Evolutionary conservation across 2,888 invertebrate species (phyloP).

Genomic region (Cheilosia grossa): DNA sequence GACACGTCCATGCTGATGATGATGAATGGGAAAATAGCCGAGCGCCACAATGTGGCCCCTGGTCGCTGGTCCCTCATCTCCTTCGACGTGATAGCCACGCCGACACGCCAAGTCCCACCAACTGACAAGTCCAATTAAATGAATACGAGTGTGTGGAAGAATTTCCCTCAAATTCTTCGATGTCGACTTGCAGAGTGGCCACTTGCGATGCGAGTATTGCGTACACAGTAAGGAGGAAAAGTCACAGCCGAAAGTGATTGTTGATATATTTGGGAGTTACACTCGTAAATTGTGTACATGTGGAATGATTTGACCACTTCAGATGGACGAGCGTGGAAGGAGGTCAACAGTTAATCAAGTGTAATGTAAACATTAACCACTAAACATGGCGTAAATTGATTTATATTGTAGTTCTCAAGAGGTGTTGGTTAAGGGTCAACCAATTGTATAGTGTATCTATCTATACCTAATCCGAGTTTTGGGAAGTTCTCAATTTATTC

Average conservation of each 20-base stretch:
- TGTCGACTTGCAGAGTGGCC: constrained; percentile 50
- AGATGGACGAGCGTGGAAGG: constrained; percentile 39
- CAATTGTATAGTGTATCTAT: constrained; percentile 33
- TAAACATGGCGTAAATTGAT: constrained; percentile 55
- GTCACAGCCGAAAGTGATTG: constrained; percentile 64
- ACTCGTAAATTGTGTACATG: constrained; percentile 41
- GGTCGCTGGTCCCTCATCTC: constrained; percentile 5
- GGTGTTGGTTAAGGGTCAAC: constrained; percentile 55
- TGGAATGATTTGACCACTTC: constrained; percentile 66
- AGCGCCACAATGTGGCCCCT: constrained; percentile 62
- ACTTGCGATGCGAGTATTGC: constrained; percentile 50
- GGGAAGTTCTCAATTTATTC: constrained; percentile 68
- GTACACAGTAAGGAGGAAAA: constrained; percentile 32
- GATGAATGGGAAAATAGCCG: constrained; percentile 64
- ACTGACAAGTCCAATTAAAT: constrained; percentile 71
- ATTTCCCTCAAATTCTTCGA: constrained; percentile 54
- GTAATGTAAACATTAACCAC: constrained; percentile 62
- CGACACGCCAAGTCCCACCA: constrained; percentile 53
- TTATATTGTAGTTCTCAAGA: constrained; percentile 46
- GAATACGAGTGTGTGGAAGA: constrained; percentile 35
- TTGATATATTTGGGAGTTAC: constrained; percentile 66
- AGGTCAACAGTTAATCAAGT: constrained; percentile 71
- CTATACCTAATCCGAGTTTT: constrained; percentile 52
- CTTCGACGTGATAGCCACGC: constrained; percentile 49
- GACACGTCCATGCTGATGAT: constrained; percentile 67